Base-by-base conservation (phyloP, 2,797 vertebrate species). In the Alauda arvensis region DNA sequence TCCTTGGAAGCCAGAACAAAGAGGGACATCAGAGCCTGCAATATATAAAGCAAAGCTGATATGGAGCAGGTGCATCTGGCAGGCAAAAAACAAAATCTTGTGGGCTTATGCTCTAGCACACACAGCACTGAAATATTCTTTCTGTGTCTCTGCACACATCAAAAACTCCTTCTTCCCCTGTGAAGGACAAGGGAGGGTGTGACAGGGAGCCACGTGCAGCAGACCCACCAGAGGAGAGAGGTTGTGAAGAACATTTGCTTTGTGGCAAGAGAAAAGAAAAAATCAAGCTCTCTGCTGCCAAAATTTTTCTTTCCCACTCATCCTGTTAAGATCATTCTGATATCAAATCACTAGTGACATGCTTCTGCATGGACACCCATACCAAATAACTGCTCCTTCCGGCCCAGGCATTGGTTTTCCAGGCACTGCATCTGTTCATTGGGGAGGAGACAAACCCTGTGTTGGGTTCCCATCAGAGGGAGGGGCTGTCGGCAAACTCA, bases 1-100 rank as follows among this genome's bases (percentile, higher is more conserved):
- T 99, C 99, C 95, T 99, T 99, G 53, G 99, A 99, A 83, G 99
- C 99, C 91, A 99, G 96, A 62, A 99, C 99, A 92, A 99, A 99
- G 87, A 99, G 98, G 63, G 99, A 99, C 99, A 99, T 99, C 97
- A 99, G 96, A 83, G 99, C 99, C 99, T 99, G 94, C 51, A 94
- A 95, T 43, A 94, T 18, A 94, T 1, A 37, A 91, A 79, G 17
- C 26, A 84, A 62, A 80, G 56, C 74, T 88, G 67, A 77, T 75
- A 57, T 88, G 70, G 40, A 88, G 37, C 23, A 75, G 43, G 24
- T 84, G 56, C 60, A 84, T 61, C 60, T 60, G 43, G 42, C 46
- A 88, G 46, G 34, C 88, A 72, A 63, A 34, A 18, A 8, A 31
- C 53, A 55, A 51, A 65, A 33, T 34, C 10, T 4, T 0, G 0